phyloP scores from a whole-genome alignment of 1,140 invertebrate genomes.

The Pogonomyrmex californicus region DNA sequence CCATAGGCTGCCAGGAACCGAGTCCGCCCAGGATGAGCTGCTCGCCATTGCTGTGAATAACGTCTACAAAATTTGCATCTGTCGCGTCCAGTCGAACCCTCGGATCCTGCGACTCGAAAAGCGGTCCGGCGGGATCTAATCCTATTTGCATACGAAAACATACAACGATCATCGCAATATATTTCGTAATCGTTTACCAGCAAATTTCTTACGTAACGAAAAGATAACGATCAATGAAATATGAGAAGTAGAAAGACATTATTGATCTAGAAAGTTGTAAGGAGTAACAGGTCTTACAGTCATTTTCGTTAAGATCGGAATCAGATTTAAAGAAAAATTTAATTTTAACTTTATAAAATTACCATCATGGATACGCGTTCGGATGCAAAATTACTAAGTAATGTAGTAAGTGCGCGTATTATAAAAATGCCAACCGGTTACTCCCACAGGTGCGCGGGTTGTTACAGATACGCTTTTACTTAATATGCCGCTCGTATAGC shows the following conservation, averaged over 20 bases:
- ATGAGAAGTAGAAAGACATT: neutral
- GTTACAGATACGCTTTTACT: constrained; percentile 39
- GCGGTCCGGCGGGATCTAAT: constrained; percentile 95
- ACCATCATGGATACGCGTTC: neutral
- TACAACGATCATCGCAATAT: neutral
- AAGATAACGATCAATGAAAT: neutral
- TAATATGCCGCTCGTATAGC: neutral
- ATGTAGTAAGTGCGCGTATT: neutral
- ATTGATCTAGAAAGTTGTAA: neutral
- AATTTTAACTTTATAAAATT: neutral
- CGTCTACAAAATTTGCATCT: constrained; percentile 97
- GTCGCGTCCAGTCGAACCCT: constrained; percentile 93
- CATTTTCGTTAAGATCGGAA: neutral
- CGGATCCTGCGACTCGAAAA: constrained; percentile 95
- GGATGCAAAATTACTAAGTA: constrained; percentile 11
- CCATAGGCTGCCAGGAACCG: constrained; percentile 95
- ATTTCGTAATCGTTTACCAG: neutral
- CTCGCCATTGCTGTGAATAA: constrained; percentile 97
- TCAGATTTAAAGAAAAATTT: constrained; percentile 21
- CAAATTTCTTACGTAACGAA: neutral
- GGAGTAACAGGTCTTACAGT: neutral
- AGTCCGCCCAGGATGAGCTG: constrained; percentile 94
- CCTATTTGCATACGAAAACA: constrained; percentile 86
- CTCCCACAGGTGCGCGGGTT: neutral
- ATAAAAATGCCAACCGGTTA: constrained; percentile 45